Conservation (phyloP, 2,797 vertebrate species). For the Pipistrellus pygmaeus region DNA sequence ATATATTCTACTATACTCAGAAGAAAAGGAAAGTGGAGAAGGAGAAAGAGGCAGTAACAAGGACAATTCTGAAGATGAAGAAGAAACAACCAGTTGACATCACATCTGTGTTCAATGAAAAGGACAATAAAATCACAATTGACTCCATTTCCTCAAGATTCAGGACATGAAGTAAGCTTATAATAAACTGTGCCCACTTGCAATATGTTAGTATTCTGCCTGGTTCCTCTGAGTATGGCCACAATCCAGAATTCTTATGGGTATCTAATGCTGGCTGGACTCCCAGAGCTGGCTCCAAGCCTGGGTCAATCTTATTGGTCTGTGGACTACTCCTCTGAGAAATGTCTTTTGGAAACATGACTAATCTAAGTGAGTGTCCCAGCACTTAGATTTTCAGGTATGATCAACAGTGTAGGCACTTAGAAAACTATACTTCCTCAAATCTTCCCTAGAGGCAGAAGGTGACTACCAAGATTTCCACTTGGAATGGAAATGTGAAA, state of each 20-base stretch:
- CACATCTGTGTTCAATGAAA: neutral
- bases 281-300: slow-evolving; percentile 59
- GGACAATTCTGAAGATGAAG: neutral
- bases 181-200: neutral
- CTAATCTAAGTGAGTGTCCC: neutral
- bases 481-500: neutral
- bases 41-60: neutral
- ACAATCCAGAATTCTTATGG: slow-evolving; percentile 35
- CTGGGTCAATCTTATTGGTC: slow-evolving; percentile 48
- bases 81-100: neutral
- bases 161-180: slow-evolving; percentile 21
- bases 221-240: slow-evolving; percentile 48
- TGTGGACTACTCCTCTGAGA: slow-evolving; percentile 31
- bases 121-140: neutral
- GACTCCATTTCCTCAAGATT: slow-evolving; percentile 23
- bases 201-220: neutral
- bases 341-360: slow-evolving; percentile 38
- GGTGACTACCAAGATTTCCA: neutral
- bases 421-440: neutral
- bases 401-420: neutral
- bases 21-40: neutral
- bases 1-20: neutral
- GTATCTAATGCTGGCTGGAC: slow-evolving; percentile 9
- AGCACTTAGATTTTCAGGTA: slow-evolving; percentile 41
- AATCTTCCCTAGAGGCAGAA: slow-evolving; percentile 45